Percentiles rank a stretch among this genome's conserved stretches.
phyloP scores from a whole-genome alignment of 2,113 vertebrate species.

The Pampusana beccarii region DNA sequence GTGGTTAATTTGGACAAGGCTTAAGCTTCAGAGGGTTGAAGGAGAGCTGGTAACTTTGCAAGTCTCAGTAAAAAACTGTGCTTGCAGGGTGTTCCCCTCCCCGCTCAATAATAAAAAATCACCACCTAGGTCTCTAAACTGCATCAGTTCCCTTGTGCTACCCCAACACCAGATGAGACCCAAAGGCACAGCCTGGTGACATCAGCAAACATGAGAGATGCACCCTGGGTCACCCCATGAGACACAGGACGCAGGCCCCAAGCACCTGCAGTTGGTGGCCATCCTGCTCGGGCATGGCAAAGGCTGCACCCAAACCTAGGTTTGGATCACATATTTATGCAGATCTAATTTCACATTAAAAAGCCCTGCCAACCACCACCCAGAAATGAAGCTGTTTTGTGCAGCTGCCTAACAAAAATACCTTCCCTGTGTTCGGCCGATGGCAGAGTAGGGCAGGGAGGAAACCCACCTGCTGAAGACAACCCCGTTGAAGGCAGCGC shows the following conservation, averaged over 20 bases:
- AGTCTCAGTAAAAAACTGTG: neutral
- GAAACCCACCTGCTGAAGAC: neutral
- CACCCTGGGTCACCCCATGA: rapidly evolving
- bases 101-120: neutral
- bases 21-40: neutral
- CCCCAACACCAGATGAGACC: too few relatives aligned
- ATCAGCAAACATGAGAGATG: rapidly evolving
- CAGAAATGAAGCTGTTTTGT: rapidly evolving
- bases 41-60: neutral
- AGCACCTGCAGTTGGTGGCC: rapidly evolving
- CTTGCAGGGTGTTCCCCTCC: rapidly evolving
- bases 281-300: too few relatives aligned
- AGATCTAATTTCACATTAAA: neutral
- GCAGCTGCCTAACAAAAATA: neutral
- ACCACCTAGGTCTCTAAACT: neutral
- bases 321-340: neutral
- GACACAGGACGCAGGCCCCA: neutral
- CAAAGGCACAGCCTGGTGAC: neutral
- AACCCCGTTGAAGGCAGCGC: too few relatives aligned
- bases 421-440: neutral
- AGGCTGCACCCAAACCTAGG: neutral
- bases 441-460: neutral
- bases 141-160: neutral
- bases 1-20: neutral
- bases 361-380: neutral